Evolutionary conservation across 2,888 invertebrate genomes (phyloP).

Genomic region (Brachypterus glaber): DNA sequence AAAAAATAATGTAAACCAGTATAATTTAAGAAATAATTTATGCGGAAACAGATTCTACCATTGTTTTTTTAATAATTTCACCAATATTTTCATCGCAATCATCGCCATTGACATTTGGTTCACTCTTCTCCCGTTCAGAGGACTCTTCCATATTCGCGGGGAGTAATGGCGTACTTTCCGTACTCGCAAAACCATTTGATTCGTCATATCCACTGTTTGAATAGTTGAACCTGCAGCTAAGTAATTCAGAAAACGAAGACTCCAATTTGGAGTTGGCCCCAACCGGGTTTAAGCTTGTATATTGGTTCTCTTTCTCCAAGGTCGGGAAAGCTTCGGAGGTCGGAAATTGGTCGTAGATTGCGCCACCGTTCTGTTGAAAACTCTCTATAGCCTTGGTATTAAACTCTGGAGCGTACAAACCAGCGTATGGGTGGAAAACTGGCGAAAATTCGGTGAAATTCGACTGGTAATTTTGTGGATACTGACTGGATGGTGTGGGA

Average conservation of each 20-base stretch:
- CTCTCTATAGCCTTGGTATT: conserved; percentile 20
- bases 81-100: conserved; percentile 71
- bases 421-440: conserved; percentile 43
- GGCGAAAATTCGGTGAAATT: conserved; percentile 39
- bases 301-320: conserved; percentile 48
- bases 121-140: not conserved
- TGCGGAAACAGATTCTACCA: conserved; percentile 83
- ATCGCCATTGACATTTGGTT: conserved; percentile 30
- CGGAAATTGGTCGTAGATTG: conserved; percentile 48
- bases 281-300: conserved; percentile 59
- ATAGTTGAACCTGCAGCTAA: conserved; percentile 49
- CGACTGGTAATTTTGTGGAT: conserved; percentile 12
- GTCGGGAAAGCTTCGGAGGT: conserved; percentile 39
- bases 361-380: conserved; percentile 45
- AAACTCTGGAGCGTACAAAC: conserved; percentile 31
- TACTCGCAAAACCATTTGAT: not conserved
- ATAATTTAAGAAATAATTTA: conserved; percentile 47
- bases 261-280: conserved; percentile 62
- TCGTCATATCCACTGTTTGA: conserved; percentile 45
- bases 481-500: conserved; percentile 25
- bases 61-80: conserved; percentile 85
- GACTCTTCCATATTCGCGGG: too few relatives aligned
- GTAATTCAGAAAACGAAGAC: conserved; percentile 54
- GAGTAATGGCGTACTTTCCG: too few relatives aligned
- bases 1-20: too few relatives aligned